These are phyloP conservation scores for Calyptomena viridis DNA, from an alignment of 2,113 vertebrate species.

Conservation along the genomic window DNA sequence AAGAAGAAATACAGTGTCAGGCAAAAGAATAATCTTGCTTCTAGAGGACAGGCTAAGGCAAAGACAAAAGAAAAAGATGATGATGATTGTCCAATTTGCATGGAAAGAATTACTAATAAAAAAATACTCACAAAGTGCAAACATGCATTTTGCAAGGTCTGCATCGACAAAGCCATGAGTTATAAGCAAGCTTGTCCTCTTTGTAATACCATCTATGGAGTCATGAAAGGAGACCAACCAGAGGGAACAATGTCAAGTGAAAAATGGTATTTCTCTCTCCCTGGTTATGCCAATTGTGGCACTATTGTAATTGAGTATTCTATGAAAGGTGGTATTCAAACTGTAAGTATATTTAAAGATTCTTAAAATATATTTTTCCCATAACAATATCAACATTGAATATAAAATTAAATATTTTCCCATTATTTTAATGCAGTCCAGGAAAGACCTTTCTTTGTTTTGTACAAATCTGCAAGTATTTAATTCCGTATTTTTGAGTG, in stretches of 20 bases:
- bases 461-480: neutral
- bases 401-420: neutral
- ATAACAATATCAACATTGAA: neutral
- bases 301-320: slow-evolving; percentile 53
- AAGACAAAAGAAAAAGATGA: neutral
- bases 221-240: slow-evolving; percentile 72
- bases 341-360: slow-evolving; percentile 68
- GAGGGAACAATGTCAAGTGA: neutral
- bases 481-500: neutral
- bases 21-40: neutral
- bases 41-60: neutral
- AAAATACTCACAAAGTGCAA: slow-evolving; percentile 64
- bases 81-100: slow-evolving; percentile 66
- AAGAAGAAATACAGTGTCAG: neutral
- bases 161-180: slow-evolving; percentile 36
- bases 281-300: slow-evolving; percentile 12
- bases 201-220: slow-evolving; percentile 53
- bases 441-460: neutral
- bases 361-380: neutral
- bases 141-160: slow-evolving; percentile 71
- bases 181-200: slow-evolving; percentile 65
- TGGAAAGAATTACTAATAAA: slow-evolving; percentile 53
- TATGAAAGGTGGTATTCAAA: slow-evolving; percentile 52
- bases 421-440: neutral
- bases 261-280: fast-evolving